Evolutionary conservation across 2,797 vertebrate species (phyloP).

Genomic region (Centroberyx gerrardi): DNA sequence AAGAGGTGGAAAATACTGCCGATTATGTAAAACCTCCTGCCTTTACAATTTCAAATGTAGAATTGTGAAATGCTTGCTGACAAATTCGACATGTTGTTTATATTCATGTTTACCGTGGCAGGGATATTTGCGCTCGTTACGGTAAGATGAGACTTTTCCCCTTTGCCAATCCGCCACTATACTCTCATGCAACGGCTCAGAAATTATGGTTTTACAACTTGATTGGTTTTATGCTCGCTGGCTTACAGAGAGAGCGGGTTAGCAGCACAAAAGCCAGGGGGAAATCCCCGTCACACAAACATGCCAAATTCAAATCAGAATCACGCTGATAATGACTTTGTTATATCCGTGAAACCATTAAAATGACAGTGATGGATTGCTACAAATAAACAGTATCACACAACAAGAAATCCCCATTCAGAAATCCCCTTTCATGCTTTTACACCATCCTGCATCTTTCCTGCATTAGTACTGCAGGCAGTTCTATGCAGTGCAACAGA

Average conservation of each 20-base stretch:
- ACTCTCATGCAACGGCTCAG: conserved; percentile 33
- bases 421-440: conserved; percentile 24
- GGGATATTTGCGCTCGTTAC: conserved; percentile 47
- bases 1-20: conserved; percentile 25
- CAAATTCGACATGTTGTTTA: conserved; percentile 60
- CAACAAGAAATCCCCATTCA: not conserved
- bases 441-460: conserved; percentile 37
- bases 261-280: conserved; percentile 27
- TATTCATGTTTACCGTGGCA: conserved; percentile 62
- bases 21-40: conserved; percentile 9
- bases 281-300: conserved; percentile 44
- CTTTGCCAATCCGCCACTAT: conserved; percentile 15
- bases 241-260: conserved; percentile 23
- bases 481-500: too few species aligned
- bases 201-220: conserved; percentile 38
- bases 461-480: conserved; percentile 9
- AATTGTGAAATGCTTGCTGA: conserved; percentile 55
- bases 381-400: conserved; percentile 46
- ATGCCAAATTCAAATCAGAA: conserved; percentile 56
- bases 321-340: conserved; percentile 55
- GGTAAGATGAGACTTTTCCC: conserved; percentile 43
- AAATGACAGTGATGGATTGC: conserved; percentile 66
- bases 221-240: conserved; percentile 55
- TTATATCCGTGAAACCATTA: conserved; percentile 56
- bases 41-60: conserved; percentile 6